Evolutionary conservation across 2,113 vertebrate genomes (phyloP), one percentile per base, ranked within the genome.

Genomic region (Megaceryle torquata): DNA sequence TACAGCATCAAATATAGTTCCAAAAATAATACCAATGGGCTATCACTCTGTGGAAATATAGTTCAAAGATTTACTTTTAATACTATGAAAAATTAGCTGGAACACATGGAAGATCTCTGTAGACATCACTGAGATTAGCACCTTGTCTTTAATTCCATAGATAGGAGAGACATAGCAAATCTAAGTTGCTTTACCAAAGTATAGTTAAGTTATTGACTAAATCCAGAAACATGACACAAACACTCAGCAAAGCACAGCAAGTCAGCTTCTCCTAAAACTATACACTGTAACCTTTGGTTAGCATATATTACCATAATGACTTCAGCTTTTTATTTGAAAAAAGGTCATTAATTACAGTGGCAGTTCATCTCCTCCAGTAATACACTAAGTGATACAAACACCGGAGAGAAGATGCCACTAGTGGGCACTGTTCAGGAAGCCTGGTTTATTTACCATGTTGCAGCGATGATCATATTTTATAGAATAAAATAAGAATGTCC

Each of bases 21-120:
- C n/a, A 83, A 88, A 91, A 93, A 87, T 75, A 95, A 92, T 15
- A 86, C 74, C 28, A 71, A 75, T 72, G 19, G 76, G 72, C 56
- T 54, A 46, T 72, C 67, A 48, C 29, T 50, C 51, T 60, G 35
- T n/a, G 28, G 41, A 94, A 82, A 91, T 57, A 53, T 19, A 67
- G 76, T 69, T 44, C 28, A 39, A 80, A 89, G 44, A 17, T 57
- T 82, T 50, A 12, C 26, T 85, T 71, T n/a, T 61, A 63, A 28
- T 24, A 53, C 29, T n/a, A 37, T 2, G 2, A 88, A 77, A 53
- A 63, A 18, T 68, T 26, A 61, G 71, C 11, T 11, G 44, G 54
- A 85, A 51, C n/a, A 70, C 35, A 54, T 5, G 21, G 41, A 89
- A 82, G 67, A 51, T 31, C 31, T 87, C 56, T 48, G n/a, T 35